A percentile compares a stretch with the other conserved stretches of the same genome.
phyloP scores from a whole-genome alignment of 2,797 vertebrate genomes.

The Tragopan temminckii region DNA sequence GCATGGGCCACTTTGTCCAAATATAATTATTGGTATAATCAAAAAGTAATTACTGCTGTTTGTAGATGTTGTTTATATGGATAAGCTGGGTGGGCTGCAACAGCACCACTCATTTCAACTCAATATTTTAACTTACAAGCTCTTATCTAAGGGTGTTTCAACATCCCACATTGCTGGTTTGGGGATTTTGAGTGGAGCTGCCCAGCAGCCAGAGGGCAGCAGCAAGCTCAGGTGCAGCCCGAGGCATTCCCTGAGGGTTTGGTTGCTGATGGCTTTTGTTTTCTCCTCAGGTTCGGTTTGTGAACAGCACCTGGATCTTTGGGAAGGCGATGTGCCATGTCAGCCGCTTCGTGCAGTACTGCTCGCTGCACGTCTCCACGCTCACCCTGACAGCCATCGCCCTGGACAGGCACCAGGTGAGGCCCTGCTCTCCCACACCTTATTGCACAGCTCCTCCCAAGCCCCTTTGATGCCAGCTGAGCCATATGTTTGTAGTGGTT shows the following conservation, averaged over 20 bases:
- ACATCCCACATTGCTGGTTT: fast-evolving
- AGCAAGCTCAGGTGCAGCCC: neutral
- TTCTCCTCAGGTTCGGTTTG: conserved; percentile 77
- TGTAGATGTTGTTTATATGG: fast-evolving
- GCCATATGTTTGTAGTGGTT: neutral
- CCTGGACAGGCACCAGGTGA: conserved; percentile 82
- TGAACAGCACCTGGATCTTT: conserved; percentile 82
- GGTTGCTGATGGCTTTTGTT: neutral
- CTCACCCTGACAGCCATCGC: conserved; percentile 80
- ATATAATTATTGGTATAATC: neutral
- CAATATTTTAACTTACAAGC: neutral
- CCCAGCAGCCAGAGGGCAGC: neutral
- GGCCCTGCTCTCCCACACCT: fast-evolving
- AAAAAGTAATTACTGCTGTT: neutral
- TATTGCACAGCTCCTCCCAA: neutral
- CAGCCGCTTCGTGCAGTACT: conserved; percentile 83
- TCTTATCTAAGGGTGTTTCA: neutral
- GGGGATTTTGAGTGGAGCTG: neutral
- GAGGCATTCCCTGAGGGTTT: neutral
- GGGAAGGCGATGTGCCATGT: conserved; percentile 82
- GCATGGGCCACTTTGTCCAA: neutral
- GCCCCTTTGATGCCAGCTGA: fast-evolving
- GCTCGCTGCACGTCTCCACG: conserved; percentile 81
- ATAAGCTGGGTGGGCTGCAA: neutral
- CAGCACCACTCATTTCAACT: neutral